Conservation (phyloP, 2,113 vertebrate genomes). For the Bos javanicus region DNA sequence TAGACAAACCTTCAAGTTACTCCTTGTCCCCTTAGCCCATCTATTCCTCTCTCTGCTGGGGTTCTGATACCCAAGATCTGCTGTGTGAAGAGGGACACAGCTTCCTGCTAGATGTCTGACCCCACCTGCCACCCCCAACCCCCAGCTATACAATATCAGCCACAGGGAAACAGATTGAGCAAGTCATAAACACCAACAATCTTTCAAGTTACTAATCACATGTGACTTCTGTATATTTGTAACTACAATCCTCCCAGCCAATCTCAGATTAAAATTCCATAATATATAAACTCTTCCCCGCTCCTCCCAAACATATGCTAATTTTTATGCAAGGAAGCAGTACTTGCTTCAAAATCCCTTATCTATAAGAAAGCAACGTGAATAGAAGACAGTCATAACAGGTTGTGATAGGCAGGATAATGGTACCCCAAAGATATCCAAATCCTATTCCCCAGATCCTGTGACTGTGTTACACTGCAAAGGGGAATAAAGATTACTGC, state of each 20-base stretch:
- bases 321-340: neutral
- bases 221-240: neutral
- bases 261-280: neutral
- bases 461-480: neutral
- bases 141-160: neutral
- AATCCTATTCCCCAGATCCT: neutral
- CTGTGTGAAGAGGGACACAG: neutral
- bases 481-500: neutral
- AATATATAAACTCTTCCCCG: neutral
- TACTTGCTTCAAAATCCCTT: neutral
- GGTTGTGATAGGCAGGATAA: neutral
- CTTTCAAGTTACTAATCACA: neutral
- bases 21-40: neutral
- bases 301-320: neutral
- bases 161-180: neutral
- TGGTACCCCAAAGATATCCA: neutral
- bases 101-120: neutral
- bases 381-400: neutral
- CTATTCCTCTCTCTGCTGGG: no score
- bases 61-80: neutral
- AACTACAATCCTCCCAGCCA: neutral
- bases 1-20: neutral
- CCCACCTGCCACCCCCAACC: neutral
- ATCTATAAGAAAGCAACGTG: neutral
- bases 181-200: neutral